Evolutionary conservation across 2,888 invertebrate genomes (phyloP), one percentile per base, ranked within the genome.

Genomic region (Melinaea marsaeus): DNA sequence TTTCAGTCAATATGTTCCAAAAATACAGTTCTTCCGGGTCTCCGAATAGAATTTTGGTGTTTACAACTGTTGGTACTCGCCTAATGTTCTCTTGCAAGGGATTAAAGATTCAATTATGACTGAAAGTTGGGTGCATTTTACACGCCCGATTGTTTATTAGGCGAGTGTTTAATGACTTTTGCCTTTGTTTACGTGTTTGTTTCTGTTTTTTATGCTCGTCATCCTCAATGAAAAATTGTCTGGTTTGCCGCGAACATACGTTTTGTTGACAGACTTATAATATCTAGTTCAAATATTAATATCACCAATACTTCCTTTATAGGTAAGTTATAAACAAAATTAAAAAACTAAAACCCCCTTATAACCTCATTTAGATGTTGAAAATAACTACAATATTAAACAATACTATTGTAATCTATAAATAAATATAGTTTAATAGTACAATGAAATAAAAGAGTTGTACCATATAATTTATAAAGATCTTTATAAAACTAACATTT

Each of bases 161-260:
- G 69, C 74, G 74, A 70, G 71, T 71, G 69, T 79, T 84, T 84
- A 79, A 83, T 76, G 79, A 83, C 75, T 77, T 74, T 74, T 74
- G 77, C 69, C 79, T 82, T 88, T 88, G 88, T 90, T 89, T 90
- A 88, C 84, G 85, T 83, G 72, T 84, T 42, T 80, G 85, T 86
- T 88, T 86, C 86, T 83, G 83, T 84, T 82, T 81, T 22, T 80
- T 83, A 80, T 79, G 77, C 77, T 78, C 76, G 78, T 81, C 83
- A 81, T 80, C 78, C 78, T 80, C 72, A 78, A 78, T 81, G 74
- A 81, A 81, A 84, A 78, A 72, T 74, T 72, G 73, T 76, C 74
- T 72, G 57, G 61, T 62, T 55, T 55, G 51, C 35, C 57, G 63
- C 57, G 59, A 61, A 61, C 54, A 47, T 45, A 37, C 61, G 56